Conservation (phyloP, 2,113 vertebrate species). For the Neolamprologus toae region DNA sequence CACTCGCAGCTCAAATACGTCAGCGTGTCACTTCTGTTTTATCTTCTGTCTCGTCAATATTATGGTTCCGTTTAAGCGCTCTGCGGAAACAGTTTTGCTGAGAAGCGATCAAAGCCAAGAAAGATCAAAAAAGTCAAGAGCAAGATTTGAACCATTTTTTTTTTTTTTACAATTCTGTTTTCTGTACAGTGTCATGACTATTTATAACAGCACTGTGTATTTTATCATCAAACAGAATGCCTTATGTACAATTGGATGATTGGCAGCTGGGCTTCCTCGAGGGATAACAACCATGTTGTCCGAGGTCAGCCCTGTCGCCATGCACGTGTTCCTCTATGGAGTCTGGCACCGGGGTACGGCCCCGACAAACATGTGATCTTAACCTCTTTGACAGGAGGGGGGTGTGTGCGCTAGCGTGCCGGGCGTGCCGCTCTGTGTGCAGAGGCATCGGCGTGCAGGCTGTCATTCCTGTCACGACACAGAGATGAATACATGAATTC, state of each 20-base stretch:
- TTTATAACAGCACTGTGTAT: not conserved
- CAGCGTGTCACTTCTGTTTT: not conserved
- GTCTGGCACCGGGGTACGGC: not conserved
- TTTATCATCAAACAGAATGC: not conserved
- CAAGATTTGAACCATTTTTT: not conserved
- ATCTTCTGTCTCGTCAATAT: not conserved
- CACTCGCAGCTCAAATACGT: not conserved
- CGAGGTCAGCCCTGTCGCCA: constrained; percentile 9
- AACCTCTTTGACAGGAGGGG: constrained; percentile 41
- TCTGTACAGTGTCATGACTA: not conserved
- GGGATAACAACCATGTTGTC: constrained; percentile 14
- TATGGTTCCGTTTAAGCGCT: not conserved
- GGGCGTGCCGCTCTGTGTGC: constrained; percentile 5
- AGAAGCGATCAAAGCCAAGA: not conserved
- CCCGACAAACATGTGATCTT: constrained; percentile 45
- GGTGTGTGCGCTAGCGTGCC: not conserved
- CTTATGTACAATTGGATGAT: not conserved
- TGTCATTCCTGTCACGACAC: not conserved
- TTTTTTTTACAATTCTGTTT: not conserved
- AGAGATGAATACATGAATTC: not conserved
- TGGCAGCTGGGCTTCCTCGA: constrained; percentile 24
- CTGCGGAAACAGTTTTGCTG: not conserved
- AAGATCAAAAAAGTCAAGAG: not conserved
- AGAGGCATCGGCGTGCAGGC: constrained; percentile 12
- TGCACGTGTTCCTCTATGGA: constrained; percentile 7